phyloP scores from a whole-genome alignment of 2,797 vertebrate genomes.

The Tympanoctomys barrerae region DNA sequence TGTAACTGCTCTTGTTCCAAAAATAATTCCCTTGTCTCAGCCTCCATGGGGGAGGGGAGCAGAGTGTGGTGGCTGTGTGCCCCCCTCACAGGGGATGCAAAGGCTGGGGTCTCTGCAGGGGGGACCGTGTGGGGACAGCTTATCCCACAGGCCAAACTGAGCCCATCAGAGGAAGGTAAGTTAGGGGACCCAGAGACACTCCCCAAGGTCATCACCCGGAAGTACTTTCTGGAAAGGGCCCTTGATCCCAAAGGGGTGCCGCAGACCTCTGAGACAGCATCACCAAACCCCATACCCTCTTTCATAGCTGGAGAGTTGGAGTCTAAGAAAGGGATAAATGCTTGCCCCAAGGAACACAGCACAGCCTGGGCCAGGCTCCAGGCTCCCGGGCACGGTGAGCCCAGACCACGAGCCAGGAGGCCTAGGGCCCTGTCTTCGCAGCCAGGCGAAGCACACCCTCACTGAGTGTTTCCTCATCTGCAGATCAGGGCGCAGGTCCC shows the following conservation, averaged over 20 bases:
- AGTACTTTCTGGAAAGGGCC: not conserved
- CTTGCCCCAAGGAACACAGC: not conserved
- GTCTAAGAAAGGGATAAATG: conserved; percentile 15
- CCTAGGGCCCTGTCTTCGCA: not conserved
- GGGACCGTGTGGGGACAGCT: not conserved
- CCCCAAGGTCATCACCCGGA: not conserved
- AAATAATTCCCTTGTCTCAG: conserved; percentile 87
- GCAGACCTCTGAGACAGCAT: not conserved
- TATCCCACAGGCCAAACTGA: not conserved
- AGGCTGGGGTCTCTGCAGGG: conserved; percentile 31
- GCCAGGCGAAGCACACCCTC: fast-evolving
- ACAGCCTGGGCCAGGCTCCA: not conserved
- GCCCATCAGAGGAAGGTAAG: not conserved
- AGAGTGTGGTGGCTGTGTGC: conserved; percentile 26
- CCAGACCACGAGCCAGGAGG: not conserved
- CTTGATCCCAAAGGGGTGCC: not conserved
- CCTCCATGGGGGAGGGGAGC: conserved; percentile 79
- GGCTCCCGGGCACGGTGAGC: not conserved
- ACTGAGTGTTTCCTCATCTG: not conserved
- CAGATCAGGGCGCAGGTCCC: not conserved
- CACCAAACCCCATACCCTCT: not conserved
- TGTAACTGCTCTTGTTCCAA: conserved; percentile 88
- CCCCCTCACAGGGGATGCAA: not conserved
- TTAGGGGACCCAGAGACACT: not conserved
- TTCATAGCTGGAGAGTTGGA: not conserved